A percentile compares a stretch with the other conserved stretches of the same genome.
phyloP scores from a whole-genome alignment of 1,140 invertebrate genomes.

The Zeugodacus cucurbitae region DNA sequence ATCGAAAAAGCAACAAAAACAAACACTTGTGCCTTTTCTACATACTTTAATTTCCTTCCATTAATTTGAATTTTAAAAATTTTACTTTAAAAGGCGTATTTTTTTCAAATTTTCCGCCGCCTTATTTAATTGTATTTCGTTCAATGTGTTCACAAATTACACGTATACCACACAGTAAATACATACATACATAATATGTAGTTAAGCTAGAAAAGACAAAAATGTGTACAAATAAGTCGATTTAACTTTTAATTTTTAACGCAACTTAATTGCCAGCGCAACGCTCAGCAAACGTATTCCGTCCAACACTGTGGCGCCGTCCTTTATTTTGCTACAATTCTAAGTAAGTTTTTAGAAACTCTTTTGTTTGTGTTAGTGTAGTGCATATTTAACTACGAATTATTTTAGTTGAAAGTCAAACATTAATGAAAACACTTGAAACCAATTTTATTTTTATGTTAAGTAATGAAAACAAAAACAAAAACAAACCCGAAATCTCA shows the following conservation, averaged over 20 bases:
- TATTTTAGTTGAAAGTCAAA: not conserved
- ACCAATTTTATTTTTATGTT: not conserved
- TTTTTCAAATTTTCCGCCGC: not conserved
- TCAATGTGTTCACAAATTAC: not conserved
- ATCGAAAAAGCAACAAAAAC: not conserved
- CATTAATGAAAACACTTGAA: not conserved
- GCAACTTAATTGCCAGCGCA: slow-evolving; percentile 22
- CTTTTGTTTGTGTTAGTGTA: not conserved
- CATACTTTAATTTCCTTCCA: not conserved
- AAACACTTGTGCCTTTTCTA: not conserved
- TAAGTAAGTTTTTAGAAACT: not conserved
- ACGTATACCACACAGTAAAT: too few relatives aligned
- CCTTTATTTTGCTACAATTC: not conserved
- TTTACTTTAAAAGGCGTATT: not conserved
- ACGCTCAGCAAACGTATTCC: not conserved
- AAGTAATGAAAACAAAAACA: too few relatives aligned
- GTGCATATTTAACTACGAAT: not conserved
- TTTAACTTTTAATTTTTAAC: not conserved
- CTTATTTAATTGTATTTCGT: not conserved
- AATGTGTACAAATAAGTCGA: not conserved
- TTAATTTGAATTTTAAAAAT: not conserved
- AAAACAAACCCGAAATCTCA: slow-evolving; percentile 8
- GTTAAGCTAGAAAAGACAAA: slow-evolving; percentile 28
- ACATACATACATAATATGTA: not conserved
- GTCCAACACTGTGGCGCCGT: slow-evolving; percentile 10